phyloP scores from a whole-genome alignment of 2,888 invertebrate species.

The Acrobeloides nanus region DNA sequence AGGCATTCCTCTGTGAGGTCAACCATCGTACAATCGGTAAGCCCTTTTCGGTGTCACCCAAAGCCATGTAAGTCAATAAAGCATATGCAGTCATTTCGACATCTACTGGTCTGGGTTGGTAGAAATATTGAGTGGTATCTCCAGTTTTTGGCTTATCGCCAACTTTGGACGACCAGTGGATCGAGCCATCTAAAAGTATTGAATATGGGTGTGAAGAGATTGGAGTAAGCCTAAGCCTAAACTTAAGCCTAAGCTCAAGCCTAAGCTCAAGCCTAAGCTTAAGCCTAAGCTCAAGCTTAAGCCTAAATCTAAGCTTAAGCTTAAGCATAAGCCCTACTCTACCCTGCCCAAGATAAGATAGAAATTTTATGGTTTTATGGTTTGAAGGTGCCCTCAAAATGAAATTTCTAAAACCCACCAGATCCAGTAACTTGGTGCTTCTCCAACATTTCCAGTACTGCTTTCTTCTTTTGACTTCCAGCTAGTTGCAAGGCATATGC shows the following conservation, averaged over 20 bases:
- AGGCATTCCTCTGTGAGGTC: slow-evolving; percentile 65
- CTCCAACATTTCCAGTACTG: slow-evolving; percentile 37
- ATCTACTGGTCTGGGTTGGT: slow-evolving; percentile 66
- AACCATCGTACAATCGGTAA: slow-evolving; percentile 69
- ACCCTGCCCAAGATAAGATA: too few species aligned
- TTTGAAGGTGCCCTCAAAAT: too few species aligned
- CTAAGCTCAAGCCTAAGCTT: too few species aligned
- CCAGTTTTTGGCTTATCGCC: slow-evolving; percentile 54
- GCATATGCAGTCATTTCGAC: slow-evolving; percentile 84
- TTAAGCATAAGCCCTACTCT: too few species aligned
- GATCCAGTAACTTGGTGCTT: too few species aligned
- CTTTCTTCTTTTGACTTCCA: slow-evolving; percentile 53
- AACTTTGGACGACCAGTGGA: slow-evolving; percentile 69
- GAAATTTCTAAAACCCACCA: too few species aligned
- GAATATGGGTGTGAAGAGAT: too few species aligned
- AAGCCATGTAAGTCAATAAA: slow-evolving; percentile 64
- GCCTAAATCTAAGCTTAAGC: too few species aligned
- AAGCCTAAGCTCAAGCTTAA: too few species aligned
- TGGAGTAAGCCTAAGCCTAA: too few species aligned
- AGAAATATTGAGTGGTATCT: slow-evolving; percentile 37
- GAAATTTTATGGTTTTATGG: too few species aligned
- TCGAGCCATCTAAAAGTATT: slow-evolving; percentile 60
- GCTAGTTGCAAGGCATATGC: slow-evolving; percentile 71
- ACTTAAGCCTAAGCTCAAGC: too few species aligned
- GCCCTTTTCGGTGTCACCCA: slow-evolving; percentile 54